These are phyloP conservation scores for Ephydatia muelleri DNA, from an alignment of 37 sponge, comb jelly and placozoan species.

Conservation along the genomic window DNA sequence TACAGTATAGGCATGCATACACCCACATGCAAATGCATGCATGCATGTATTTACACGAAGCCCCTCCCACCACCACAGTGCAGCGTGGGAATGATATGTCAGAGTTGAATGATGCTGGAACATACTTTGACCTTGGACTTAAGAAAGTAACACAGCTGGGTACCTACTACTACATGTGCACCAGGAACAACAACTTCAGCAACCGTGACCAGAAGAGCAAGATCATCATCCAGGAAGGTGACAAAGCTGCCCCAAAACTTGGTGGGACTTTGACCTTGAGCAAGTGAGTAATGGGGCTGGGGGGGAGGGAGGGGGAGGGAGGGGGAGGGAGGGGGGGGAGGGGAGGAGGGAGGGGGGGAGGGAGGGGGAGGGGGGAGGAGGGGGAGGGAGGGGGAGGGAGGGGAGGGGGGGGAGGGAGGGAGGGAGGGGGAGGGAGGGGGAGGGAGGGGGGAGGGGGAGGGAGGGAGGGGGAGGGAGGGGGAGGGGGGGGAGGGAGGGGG, in stretches of 20 bases:
- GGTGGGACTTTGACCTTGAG: neutral
- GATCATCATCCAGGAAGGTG: conserved; percentile 42
- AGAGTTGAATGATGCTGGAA: conserved; percentile 96
- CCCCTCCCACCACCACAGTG: conserved; percentile 24
- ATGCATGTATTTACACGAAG: neutral
- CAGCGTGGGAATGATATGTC: conserved; percentile 97
- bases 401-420: too few species aligned
- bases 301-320: neutral
- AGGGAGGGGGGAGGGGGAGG: too few species aligned
- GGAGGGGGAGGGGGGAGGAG: too few species aligned
- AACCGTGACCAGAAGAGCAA: conserved; percentile 98
- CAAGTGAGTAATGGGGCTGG: neutral
- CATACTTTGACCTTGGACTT: conserved; percentile 94
- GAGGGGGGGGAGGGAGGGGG: too few species aligned
- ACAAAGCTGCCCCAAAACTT: neutral
- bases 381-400: too few species aligned
- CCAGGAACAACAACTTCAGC: conserved; percentile 99
- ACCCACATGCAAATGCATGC: neutral
- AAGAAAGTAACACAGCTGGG: conserved; percentile 77
- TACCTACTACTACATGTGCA: conserved; percentile 91
- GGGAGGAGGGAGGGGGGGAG: too few species aligned
- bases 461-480: too few species aligned
- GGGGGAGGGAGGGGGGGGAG: too few species aligned
- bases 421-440: too few species aligned
- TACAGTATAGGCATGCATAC: neutral